These are phyloP conservation scores for Temnopleurus reevesii DNA, from an alignment of 53 echinoderm and acorn worm genomes.

Conservation along the genomic window DNA sequence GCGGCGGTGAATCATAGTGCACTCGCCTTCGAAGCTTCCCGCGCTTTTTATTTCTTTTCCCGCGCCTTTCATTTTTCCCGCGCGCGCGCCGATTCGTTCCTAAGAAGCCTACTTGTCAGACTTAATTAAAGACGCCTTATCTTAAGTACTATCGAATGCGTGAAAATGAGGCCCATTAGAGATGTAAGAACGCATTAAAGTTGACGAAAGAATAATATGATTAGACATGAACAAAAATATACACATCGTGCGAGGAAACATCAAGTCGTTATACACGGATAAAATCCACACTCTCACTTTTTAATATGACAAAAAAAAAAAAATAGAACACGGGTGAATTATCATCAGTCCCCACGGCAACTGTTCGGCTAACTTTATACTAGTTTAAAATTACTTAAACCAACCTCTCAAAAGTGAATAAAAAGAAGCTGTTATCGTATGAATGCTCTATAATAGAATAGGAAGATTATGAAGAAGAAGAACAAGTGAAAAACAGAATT, in stretches of 20 bases:
- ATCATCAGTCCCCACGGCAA: neutral
- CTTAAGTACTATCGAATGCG: neutral
- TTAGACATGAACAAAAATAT: conserved; percentile 2
- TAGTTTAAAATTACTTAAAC: too few species aligned
- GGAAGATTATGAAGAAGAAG: too few species aligned
- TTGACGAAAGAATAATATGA: neutral
- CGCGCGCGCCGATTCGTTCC: neutral
- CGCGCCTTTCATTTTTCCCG: neutral
- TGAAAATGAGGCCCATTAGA: neutral
- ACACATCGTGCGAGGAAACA: neutral
- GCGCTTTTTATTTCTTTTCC: too few species aligned
- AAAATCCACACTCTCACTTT: neutral
- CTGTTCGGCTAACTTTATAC: neutral
- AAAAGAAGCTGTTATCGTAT: too few species aligned
- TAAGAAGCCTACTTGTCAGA: neutral
- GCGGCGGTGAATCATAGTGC: neutral
- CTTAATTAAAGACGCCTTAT: conserved; percentile 22
- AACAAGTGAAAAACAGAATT: too few species aligned
- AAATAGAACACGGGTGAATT: too few species aligned
- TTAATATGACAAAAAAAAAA: too few species aligned
- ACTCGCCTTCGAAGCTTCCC: too few species aligned
- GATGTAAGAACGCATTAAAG: conserved; percentile 9
- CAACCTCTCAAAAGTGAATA: too few species aligned
- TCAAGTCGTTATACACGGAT: neutral
- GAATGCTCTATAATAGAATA: too few species aligned